Conservation (phyloP, 2,797 vertebrate genomes). For the Holocentrus rufus region DNA sequence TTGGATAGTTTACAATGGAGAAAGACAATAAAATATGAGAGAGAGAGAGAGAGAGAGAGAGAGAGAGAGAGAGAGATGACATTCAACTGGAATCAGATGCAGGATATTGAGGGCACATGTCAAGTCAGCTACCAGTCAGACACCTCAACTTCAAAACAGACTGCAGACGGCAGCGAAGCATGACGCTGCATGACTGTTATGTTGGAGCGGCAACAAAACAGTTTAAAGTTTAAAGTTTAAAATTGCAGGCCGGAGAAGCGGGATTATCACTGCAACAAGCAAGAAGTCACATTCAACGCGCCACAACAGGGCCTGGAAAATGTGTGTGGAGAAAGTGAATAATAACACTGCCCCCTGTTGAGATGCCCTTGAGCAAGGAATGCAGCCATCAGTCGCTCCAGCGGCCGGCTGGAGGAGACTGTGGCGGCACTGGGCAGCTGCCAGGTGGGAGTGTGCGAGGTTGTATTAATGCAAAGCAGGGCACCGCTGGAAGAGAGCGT, state of each 20-base stretch:
- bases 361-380: conserved; percentile 43
- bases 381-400: conserved; percentile 42
- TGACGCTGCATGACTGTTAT: conserved; percentile 25
- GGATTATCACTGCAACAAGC: not conserved
- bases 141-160: conserved; percentile 31
- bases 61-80: no score
- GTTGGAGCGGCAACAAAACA: conserved; percentile 38
- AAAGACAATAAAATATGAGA: no score
- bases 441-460: conserved; percentile 46
- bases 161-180: conserved; percentile 27
- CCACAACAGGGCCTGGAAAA: conserved; percentile 21
- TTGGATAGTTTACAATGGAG: not conserved
- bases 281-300: conserved; percentile 4
- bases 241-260: no score
- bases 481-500: conserved; percentile 28
- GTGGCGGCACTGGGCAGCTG: conserved; percentile 45
- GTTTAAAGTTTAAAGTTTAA: conserved; percentile 16
- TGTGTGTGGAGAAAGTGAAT: conserved; percentile 25
- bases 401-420: conserved; percentile 42
- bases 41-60: no score
- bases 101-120: no score
- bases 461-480: conserved; percentile 46
- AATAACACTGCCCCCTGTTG: conserved; percentile 17
- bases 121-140: conserved; percentile 41
- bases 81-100: no score